Base-by-base conservation (phyloP, 2,113 vertebrate species). In the Centropus bengalensis region DNA sequence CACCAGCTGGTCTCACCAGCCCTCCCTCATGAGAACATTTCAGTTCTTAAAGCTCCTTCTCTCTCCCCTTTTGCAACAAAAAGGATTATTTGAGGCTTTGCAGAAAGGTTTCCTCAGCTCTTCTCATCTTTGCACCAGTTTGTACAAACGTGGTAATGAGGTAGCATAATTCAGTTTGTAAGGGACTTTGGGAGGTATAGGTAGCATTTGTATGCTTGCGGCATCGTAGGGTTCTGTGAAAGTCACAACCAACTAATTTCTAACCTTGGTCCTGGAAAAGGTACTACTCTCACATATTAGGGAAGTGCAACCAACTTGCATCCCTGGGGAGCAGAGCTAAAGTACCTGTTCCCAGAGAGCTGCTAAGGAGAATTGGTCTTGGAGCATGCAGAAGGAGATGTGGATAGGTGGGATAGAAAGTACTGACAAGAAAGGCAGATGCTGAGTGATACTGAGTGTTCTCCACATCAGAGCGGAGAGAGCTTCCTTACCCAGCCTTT, bases 291-390 rank as follows among this genome's bases (percentile, higher is more conserved):
- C 2, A 4, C 30, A 18, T 2, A 1, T 6, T 64, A 33, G 49
- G 14, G 27, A 47, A 64, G 19, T 2, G 2, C n/a, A 88, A 66
- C 23, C 47, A 78, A 0, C 40, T 64, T 58, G 10, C 0, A 0
- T 62, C 56, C 30, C 26, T 44, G 42, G 36, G 40, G 36, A 73
- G 20, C 10, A 32, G 27, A 68, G 36, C 8, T 45, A 9, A 76
- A 62, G 19, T 11, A 6, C 8, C 16, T 22, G 1, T 32, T 8
- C 12, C n/a, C 23, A 44, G 51, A 40, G 49, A 79, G 30, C 64
- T 75, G 30, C 82, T 21, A 28, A 20, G 69, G 67, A 56, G 30
- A 56, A 36, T 45, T 54, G 13, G 32, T 14, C 47, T 22, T 55
- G 2, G 51, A 51, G 45, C 10, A 40, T 24, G 42, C 23, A 33